These are phyloP conservation scores for Fregata magnificens DNA, from an alignment of 2,113 vertebrate species.

Conservation along the genomic window DNA sequence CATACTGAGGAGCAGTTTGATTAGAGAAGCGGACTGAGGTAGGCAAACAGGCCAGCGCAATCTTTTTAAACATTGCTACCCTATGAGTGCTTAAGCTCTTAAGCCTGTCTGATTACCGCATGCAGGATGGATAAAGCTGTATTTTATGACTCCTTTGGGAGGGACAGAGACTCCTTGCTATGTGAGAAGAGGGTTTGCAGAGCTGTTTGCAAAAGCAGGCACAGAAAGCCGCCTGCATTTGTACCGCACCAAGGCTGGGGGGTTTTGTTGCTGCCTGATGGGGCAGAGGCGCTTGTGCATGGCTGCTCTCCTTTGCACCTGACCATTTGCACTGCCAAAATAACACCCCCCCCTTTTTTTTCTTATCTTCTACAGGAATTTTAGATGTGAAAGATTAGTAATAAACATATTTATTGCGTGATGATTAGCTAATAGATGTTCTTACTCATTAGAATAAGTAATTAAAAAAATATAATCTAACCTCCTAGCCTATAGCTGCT, in stretches of 20 bases:
- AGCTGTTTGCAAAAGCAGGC: neutral
- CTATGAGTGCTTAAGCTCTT: neutral
- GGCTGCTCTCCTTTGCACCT: neutral
- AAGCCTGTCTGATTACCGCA: slow-evolving; percentile 36
- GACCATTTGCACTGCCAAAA: neutral
- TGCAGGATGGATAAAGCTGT: slow-evolving; percentile 38
- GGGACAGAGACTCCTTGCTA: neutral
- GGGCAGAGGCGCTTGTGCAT: neutral
- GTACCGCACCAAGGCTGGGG: neutral
- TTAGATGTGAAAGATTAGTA: neutral
- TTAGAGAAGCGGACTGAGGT: neutral
- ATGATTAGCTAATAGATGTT: neutral
- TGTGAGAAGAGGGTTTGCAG: slow-evolving; percentile 1
- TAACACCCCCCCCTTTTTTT: neutral
- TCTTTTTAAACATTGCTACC: neutral
- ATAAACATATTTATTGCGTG: neutral
- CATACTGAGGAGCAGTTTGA: neutral
- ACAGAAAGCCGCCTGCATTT: neutral
- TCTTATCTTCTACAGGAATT: neutral
- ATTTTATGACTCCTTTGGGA: slow-evolving; percentile 16
- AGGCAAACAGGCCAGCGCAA: neutral
- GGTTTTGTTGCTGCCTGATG: neutral
- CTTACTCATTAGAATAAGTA: neutral
- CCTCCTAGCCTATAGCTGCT: neutral
- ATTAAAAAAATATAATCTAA: neutral